Evolutionary conservation across 2,113 vertebrate genomes (phyloP).

Genomic region (Mionectes macconnelli): DNA sequence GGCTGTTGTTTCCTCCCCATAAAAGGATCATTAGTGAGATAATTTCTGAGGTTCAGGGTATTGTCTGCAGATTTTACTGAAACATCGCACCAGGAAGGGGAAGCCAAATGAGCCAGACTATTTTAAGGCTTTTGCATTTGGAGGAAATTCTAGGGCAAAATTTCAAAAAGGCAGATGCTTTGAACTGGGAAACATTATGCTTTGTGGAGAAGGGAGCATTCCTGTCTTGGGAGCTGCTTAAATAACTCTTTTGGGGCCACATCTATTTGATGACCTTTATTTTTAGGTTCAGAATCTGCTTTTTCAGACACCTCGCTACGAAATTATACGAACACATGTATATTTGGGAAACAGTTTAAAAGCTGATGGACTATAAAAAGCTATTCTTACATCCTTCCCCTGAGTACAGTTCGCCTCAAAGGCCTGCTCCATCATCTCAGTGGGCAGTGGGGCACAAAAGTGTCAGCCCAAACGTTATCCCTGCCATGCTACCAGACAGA

Average conservation of each 20-base stretch:
- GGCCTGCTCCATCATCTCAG: not conserved
- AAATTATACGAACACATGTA: not conserved
- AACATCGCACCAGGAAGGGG: conserved; percentile 41
- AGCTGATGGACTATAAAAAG: not conserved
- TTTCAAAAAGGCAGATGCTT: conserved; percentile 54
- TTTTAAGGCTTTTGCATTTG: conserved; percentile 48
- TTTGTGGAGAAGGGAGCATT: not conserved
- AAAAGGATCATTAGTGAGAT: conserved; percentile 39
- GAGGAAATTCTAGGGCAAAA: conserved; percentile 57
- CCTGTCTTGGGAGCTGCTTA: not conserved
- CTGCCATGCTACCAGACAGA: not conserved
- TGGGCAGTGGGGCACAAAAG: not conserved
- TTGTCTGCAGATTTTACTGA: conserved; percentile 31
- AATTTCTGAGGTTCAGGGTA: conserved; percentile 22
- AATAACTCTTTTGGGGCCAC: conserved; percentile 29
- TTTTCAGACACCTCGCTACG: conserved; percentile 3
- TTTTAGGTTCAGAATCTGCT: conserved; percentile 10
- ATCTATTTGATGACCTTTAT: not conserved
- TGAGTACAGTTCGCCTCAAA: not conserved
- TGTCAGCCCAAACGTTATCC: not conserved
- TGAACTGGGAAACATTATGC: conserved; percentile 26
- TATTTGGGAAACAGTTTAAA: not conserved
- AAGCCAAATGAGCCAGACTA: conserved; percentile 36
- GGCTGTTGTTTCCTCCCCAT: conserved; percentile 33
- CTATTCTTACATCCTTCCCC: not conserved